These are phyloP conservation scores for Drosophila percnosoma DNA, from an alignment of 2,888 invertebrate species.

Conservation along the genomic window DNA sequence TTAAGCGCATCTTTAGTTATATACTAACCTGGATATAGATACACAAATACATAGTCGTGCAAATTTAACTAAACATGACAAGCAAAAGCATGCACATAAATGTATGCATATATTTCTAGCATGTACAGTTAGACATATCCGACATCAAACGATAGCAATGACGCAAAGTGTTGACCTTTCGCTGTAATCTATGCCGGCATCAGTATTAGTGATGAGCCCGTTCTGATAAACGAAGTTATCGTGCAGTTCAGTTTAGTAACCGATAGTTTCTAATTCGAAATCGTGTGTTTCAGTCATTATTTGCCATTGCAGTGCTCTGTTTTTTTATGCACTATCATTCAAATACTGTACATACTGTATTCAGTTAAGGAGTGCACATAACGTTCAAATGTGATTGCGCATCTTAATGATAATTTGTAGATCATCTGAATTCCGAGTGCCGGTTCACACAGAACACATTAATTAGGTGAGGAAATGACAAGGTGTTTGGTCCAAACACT, in stretches of 20 bases:
- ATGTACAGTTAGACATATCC: constrained; percentile 2
- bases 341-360: neutral
- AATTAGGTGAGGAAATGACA: neutral
- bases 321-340: constrained; percentile 2
- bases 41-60: neutral
- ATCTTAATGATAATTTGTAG: neutral
- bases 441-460: neutral
- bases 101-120: neutral
- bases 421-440: neutral
- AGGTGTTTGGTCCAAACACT: neutral
- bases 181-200: constrained; percentile 45
- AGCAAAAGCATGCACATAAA: neutral
- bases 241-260: neutral
- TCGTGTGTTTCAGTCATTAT: neutral
- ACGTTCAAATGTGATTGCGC: neutral
- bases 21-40: neutral
- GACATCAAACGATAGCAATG: constrained; percentile 24
- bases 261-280: neutral
- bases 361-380: neutral
- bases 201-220: constrained; percentile 38
- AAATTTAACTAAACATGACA: neutral
- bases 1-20: constrained; percentile 3
- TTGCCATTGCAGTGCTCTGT: neutral
- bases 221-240: constrained; percentile 1
- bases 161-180: constrained; percentile 26